phyloP scores from a whole-genome alignment of 2,113 vertebrate genomes.

The Noctilio leporinus region DNA sequence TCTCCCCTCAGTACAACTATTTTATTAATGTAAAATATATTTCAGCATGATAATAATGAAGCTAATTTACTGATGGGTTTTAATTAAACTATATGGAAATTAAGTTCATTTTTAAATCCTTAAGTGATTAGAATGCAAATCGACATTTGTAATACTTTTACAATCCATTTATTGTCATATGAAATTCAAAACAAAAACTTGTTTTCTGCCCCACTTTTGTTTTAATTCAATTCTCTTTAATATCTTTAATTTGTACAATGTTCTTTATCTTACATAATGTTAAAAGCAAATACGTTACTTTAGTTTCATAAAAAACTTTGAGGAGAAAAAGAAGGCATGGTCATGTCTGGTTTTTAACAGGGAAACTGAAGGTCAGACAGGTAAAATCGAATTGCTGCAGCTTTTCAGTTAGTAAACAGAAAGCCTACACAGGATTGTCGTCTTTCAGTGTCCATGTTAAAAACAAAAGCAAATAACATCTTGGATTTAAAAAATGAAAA shows the following conservation, averaged over 20 bases:
- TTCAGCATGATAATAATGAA: neutral
- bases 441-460: no score
- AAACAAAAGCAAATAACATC: neutral
- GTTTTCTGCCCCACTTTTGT: neutral
- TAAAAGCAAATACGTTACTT: neutral
- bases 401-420: no score
- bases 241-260: neutral
- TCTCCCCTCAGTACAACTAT: neutral
- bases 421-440: no score
- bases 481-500: neutral
- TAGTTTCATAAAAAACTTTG: neutral
- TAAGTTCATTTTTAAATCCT: neutral
- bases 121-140: slow-evolving; percentile 9
- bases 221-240: neutral
- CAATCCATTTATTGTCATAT: neutral
- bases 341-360: neutral
- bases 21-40: neutral
- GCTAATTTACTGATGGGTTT: neutral
- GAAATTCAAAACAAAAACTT: slow-evolving; percentile 31
- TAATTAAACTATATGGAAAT: neutral
- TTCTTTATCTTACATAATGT: neutral
- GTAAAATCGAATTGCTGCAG: no score
- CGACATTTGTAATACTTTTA: neutral
- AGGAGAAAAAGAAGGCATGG: neutral
- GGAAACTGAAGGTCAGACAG: neutral